Percentiles rank a stretch among this genome's conserved stretches.
phyloP scores from a whole-genome alignment of 1,140 invertebrate species.

The Luehdorfia chinensis region DNA sequence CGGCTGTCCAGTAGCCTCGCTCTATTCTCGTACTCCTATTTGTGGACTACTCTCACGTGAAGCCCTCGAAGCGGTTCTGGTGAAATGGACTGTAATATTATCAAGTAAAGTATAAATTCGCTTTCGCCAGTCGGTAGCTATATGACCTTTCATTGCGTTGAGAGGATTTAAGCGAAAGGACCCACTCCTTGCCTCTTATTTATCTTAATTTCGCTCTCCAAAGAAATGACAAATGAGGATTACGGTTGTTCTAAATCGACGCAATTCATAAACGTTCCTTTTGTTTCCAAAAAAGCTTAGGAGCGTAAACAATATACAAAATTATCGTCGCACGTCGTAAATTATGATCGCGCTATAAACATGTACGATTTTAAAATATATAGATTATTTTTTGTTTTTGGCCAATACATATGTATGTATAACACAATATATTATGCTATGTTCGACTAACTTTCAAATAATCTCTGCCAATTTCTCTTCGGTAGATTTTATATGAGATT shows the following conservation, averaged over 20 bases:
- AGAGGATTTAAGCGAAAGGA: conserved; percentile 54
- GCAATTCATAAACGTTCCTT: conserved; percentile 31
- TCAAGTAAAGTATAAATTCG: conserved; percentile 41
- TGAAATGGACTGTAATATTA: conserved; percentile 49
- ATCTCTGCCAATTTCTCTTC: no score
- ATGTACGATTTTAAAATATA: no score
- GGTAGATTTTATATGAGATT: no score
- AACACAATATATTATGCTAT: no score
- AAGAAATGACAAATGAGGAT: conserved; percentile 61
- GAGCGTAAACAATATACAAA: conserved; percentile 1
- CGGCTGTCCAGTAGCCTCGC: conserved; percentile 72
- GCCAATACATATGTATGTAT: no score
- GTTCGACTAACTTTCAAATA: no score
- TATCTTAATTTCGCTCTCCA: conserved; percentile 64
- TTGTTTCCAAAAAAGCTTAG: conserved; percentile 26
- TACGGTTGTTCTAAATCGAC: conserved; percentile 42
- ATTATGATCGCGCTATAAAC: no score
- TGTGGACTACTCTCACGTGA: conserved; percentile 62
- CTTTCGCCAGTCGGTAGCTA: conserved; percentile 14
- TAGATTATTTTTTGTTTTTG: no score
- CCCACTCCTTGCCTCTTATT: conserved; percentile 63
- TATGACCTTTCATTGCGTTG: conserved; percentile 35
- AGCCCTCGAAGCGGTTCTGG: conserved; percentile 34
- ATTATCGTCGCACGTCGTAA: no score
- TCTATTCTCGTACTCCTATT: conserved; percentile 74